Evolutionary conservation across 2,113 vertebrate genomes (phyloP), one percentile per base, ranked within the genome.

Genomic region (Spea bombifrons): DNA sequence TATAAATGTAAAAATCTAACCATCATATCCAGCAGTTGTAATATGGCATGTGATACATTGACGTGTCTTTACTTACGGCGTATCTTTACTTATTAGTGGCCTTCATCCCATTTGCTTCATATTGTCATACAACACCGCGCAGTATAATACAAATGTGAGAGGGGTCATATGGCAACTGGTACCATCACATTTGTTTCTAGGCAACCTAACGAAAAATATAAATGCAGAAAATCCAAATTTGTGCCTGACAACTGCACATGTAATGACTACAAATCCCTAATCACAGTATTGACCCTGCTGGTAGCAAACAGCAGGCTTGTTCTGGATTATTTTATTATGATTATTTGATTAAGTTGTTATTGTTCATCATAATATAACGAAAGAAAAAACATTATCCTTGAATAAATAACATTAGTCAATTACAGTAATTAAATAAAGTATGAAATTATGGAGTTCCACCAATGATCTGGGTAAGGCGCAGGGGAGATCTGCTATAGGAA

Each of bases 181-280:
- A 57, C 64, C 68, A 53, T 66, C 69, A 57, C 59, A 73, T 80
- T 63, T 57, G 77, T 80, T 73, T 73, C 77, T 72, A 80, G 63
- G 77, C 71, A 80, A 80, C 77, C n/a, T 73, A 64, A 73, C 67
- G 69, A 12, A 46, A 49, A 48, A 15, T 59, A 50, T 49, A 15
- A 71, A 70, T 70, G 66, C 69, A 67, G 75, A 68, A 71, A 77
- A 77, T 77, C 66, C 55, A 44, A 68, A 70, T 70, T 68, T 70
- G 52, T 77, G 66, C 57, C 66, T 77, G n/a, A n/a, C 52, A 61
- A 55, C 53, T 63, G 65, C 15, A 55, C 9, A 69, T n/a, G 8
- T 70, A 70, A 61, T 70, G 75, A 61, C 67, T 49, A 77, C 53
- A 63, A n/a, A 59, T 64, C 65, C 55, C 57, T 63, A 49, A 52